These are phyloP conservation scores for Mus caroli DNA, from an alignment of 2,797 vertebrate species.

Conservation along the genomic window DNA sequence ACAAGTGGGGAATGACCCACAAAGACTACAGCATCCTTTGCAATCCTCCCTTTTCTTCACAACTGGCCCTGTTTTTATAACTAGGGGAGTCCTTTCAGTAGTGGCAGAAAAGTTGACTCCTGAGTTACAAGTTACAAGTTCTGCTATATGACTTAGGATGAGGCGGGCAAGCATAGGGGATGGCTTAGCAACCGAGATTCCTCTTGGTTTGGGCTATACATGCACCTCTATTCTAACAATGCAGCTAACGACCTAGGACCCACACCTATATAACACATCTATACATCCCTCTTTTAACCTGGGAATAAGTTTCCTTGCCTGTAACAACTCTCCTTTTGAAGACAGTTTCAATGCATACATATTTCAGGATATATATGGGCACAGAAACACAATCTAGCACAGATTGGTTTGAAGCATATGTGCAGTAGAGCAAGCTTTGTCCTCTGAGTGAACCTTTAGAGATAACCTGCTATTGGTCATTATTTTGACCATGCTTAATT, in stretches of 20 bases:
- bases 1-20: not conserved
- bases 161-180: not conserved
- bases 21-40: not conserved
- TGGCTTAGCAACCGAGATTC: not conserved
- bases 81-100: not conserved
- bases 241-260: not conserved
- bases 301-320: not conserved
- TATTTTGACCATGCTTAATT: not conserved
- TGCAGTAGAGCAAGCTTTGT: not conserved
- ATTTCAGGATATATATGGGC: not conserved
- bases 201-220: not conserved
- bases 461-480: not conserved
- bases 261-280: not conserved
- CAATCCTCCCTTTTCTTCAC: slow-evolving; percentile 6
- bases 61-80: slow-evolving; percentile 1
- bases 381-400: not conserved
- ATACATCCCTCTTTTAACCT: not conserved
- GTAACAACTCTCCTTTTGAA: not conserved
- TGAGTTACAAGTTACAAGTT: not conserved
- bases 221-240: not conserved
- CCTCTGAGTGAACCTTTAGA: not conserved
- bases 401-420: not conserved
- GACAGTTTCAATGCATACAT: not conserved
- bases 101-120: not conserved
- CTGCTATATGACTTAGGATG: not conserved